Evolutionary conservation across 2,797 vertebrate species (phyloP).

Genomic region (Pygocentrus nattereri): DNA sequence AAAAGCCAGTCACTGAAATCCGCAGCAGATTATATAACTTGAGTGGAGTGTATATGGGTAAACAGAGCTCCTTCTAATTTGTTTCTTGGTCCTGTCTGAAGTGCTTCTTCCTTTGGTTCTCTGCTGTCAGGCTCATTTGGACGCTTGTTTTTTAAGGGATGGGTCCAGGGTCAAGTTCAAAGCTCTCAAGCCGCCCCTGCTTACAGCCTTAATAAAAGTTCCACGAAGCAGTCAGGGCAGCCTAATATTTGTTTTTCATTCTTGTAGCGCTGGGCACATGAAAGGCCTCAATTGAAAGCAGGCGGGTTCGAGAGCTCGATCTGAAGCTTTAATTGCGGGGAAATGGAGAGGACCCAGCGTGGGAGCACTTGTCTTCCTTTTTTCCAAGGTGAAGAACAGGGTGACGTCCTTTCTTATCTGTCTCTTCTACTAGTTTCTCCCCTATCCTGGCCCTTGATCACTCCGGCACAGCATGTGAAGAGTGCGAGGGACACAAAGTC

Average conservation of each 20-base stretch:
- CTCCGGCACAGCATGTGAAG: slow-evolving; percentile 29
- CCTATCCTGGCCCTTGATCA: slow-evolving; percentile 48
- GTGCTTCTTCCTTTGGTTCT: neutral
- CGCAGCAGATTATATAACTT: neutral
- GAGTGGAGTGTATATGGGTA: slow-evolving; percentile 4
- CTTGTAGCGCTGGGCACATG: slow-evolving; percentile 7
- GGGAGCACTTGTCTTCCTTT: slow-evolving; percentile 41
- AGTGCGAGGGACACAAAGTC: slow-evolving; percentile 57
- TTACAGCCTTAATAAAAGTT: slow-evolving; percentile 4
- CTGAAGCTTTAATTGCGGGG: neutral
- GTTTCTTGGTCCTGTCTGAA: neutral
- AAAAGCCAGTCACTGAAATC: slow-evolving; percentile 41
- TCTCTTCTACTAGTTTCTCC: slow-evolving; percentile 3
- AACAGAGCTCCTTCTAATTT: slow-evolving; percentile 12
- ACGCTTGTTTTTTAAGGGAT: neutral
- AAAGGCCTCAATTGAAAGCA: slow-evolving; percentile 30
- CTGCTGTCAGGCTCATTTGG: neutral
- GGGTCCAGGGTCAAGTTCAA: neutral
- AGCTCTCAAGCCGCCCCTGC: neutral
- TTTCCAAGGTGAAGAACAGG: neutral
- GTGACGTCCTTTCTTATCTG: slow-evolving; percentile 9
- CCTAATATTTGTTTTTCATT: slow-evolving; percentile 23
- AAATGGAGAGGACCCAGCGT: slow-evolving; percentile 30
- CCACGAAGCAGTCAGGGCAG: neutral
- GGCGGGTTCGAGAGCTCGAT: slow-evolving; percentile 12